phyloP scores from a whole-genome alignment of 2,113 vertebrate species.

The Rattus rattus region DNA sequence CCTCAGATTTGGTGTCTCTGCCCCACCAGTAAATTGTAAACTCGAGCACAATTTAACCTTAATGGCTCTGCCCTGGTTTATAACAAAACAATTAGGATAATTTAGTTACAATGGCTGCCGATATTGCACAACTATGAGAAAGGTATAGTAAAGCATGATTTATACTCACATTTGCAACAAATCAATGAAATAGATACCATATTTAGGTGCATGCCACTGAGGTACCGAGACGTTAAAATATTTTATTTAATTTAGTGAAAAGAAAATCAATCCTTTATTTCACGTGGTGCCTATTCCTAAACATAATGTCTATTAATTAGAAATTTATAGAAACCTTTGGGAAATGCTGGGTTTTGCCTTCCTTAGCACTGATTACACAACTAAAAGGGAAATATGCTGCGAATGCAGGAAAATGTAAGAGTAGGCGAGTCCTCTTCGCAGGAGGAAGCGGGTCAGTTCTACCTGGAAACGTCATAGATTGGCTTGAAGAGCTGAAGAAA shows the following conservation, averaged over 20 bases:
- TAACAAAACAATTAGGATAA: slow-evolving; percentile 1
- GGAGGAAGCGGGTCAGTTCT: not conserved
- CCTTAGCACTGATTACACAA: not conserved
- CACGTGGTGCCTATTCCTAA: no score
- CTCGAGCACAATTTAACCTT: not conserved
- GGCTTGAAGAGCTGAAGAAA: not conserved
- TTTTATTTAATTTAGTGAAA: not conserved
- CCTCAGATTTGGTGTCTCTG: not conserved
- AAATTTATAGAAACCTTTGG: not conserved
- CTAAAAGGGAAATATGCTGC: not conserved
- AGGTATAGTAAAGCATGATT: not conserved
- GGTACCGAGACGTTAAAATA: not conserved
- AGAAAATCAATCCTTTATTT: not conserved
- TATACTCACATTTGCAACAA: slow-evolving; percentile 11
- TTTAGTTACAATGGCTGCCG: not conserved
- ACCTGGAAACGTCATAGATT: not conserved
- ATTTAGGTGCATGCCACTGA: not conserved
- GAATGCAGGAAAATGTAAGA: not conserved
- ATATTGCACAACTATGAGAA: not conserved
- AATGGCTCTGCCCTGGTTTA: not conserved
- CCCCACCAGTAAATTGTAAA: not conserved
- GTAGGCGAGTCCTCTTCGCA: slow-evolving; percentile 68
- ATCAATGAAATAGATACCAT: not conserved
- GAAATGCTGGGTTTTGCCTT: not conserved
- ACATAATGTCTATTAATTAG: not conserved